These are phyloP conservation scores for Drosophila leonis DNA, from an alignment of 2,888 invertebrate genomes.

Conservation along the genomic window DNA sequence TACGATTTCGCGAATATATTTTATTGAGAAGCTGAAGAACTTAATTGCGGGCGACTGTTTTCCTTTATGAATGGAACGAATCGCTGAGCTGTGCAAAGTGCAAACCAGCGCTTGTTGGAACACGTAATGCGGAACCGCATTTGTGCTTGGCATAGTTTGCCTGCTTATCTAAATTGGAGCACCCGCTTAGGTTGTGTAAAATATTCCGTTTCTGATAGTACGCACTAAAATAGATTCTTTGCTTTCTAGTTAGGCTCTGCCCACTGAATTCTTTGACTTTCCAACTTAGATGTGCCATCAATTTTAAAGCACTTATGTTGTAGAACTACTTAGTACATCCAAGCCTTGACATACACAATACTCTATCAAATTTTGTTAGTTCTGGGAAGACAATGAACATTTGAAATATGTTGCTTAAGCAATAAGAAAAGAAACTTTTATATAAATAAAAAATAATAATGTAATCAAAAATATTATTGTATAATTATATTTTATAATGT, in stretches of 20 bases:
- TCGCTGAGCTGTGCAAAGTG: constrained; percentile 42
- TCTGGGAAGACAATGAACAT: neutral
- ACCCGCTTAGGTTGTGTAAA: constrained; percentile 20
- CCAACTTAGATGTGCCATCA: constrained; percentile 2
- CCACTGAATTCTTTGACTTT: constrained; percentile 6
- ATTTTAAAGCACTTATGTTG: neutral
- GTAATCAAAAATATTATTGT: neutral
- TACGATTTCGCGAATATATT: constrained; percentile 17
- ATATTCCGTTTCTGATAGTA: constrained; percentile 23
- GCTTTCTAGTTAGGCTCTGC: neutral
- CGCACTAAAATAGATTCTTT: constrained; percentile 2
- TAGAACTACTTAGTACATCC: neutral
- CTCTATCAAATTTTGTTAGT: neutral
- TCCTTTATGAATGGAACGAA: constrained; percentile 44
- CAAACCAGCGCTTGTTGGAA: constrained; percentile 13
- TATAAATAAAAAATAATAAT: neutral
- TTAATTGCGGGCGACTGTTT: constrained; percentile 19
- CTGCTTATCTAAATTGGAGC: constrained; percentile 40
- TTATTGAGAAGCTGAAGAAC: constrained; percentile 13
- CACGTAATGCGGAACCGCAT: constrained; percentile 13
- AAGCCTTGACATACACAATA: neutral
- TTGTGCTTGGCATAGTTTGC: constrained; percentile 54
- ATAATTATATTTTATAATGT: too few species aligned
- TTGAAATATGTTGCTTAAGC: neutral
- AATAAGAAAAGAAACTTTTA: too few species aligned